Evolutionary conservation across 2,797 vertebrate species (phyloP).

Genomic region (Sebastes umbrosus): DNA sequence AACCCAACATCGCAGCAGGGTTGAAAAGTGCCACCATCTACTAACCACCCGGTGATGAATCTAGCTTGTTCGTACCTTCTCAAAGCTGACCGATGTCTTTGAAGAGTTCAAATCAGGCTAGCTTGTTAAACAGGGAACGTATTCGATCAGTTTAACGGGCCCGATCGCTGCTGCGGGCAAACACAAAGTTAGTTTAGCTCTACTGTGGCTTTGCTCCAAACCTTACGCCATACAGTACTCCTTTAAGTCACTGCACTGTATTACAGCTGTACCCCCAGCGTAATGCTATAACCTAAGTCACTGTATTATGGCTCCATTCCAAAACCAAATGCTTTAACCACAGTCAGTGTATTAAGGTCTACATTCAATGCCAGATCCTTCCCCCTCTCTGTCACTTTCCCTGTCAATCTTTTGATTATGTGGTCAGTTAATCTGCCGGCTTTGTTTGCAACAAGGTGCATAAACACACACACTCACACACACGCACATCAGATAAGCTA

Average conservation of each 20-base stretch:
- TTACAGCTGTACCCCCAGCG: constrained; percentile 16
- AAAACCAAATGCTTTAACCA: constrained; percentile 41
- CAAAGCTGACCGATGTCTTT: background rate
- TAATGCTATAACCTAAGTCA: constrained; percentile 31
- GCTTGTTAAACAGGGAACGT: background rate
- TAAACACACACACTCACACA: constrained; percentile 23
- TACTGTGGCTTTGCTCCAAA: constrained; percentile 9
- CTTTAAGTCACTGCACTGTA: background rate
- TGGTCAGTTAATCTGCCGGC: constrained; percentile 46
- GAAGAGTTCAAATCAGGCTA: background rate
- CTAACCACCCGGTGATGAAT: background rate
- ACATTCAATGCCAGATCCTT: constrained; percentile 46
- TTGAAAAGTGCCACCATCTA: constrained; percentile 17
- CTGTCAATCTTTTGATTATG: constrained; percentile 44
- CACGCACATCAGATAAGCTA: constrained; percentile 9
- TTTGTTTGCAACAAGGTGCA: constrained; percentile 36
- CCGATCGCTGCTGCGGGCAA: background rate
- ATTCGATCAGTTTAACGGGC: background rate
- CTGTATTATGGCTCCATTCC: constrained; percentile 35
- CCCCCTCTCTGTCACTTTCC: constrained; percentile 19
- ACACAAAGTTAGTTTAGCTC: background rate
- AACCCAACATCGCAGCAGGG: constrained; percentile 26
- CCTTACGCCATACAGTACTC: background rate
- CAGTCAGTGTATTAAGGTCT: constrained; percentile 4
- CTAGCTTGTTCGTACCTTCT: background rate